Conservation (phyloP, 2,888 invertebrate species). For the Nasonia oneida region DNA sequence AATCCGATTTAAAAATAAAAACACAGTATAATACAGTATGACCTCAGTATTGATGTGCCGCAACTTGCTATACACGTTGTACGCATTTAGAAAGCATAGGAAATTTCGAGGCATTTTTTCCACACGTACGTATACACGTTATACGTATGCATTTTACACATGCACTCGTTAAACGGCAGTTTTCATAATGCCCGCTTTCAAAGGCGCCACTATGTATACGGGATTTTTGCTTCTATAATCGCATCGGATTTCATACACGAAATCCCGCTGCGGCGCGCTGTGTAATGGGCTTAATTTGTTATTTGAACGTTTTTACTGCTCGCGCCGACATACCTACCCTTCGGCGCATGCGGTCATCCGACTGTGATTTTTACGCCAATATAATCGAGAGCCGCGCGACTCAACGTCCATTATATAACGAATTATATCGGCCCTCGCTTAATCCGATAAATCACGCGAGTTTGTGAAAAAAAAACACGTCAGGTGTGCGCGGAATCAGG, state of each 20-base stretch:
- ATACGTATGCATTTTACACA: background rate
- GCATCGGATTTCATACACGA: conserved; percentile 44
- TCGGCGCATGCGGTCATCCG: background rate
- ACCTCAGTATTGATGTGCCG: background rate
- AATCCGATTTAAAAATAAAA: no score
- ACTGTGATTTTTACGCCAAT: conserved; percentile 28
- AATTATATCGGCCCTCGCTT: background rate
- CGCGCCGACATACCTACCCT: background rate
- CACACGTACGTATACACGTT: background rate
- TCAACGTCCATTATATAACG: conserved; percentile 10
- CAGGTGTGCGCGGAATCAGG: background rate
- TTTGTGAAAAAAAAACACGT: background rate
- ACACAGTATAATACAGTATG: background rate
- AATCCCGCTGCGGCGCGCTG: background rate
- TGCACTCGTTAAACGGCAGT: conserved; percentile 40
- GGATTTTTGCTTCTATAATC: conserved; percentile 52
- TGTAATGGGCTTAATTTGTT: conserved; percentile 53
- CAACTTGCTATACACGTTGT: background rate
- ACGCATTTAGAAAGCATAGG: background rate
- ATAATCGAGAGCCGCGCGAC: background rate
- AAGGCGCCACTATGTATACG: conserved; percentile 29
- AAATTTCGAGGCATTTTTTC: conserved; percentile 38
- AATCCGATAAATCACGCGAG: background rate
- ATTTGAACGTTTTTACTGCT: conserved; percentile 22
- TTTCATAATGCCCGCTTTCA: conserved; percentile 48